Conservation (phyloP, 1,140 invertebrate species). For the Monomorium pharaonis region DNA sequence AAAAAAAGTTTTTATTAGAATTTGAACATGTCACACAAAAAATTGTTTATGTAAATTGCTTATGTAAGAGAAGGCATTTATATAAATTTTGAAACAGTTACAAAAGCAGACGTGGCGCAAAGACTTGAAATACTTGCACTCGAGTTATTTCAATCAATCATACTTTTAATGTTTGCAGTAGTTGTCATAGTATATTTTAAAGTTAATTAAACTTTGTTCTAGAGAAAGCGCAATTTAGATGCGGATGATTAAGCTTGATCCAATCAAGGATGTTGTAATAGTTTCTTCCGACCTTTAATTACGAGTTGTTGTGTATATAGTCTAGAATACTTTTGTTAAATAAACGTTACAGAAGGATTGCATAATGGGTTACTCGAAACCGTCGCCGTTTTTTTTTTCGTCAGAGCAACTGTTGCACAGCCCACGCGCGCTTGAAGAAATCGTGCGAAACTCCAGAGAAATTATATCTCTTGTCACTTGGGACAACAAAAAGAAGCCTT, state of each 20-base stretch:
- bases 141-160: neutral
- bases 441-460: conserved; percentile 31
- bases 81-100: neutral
- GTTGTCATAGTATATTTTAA: neutral
- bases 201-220: conserved; percentile 1
- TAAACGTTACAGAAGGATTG: conserved; percentile 39
- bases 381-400: neutral
- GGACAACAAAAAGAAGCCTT: neutral
- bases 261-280: conserved; percentile 24
- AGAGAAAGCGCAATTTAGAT: conserved; percentile 48
- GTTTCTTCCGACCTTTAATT: conserved; percentile 13
- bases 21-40: neutral
- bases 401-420: neutral
- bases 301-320: conserved; percentile 59
- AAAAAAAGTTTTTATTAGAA: conserved; percentile 7
- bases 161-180: neutral
- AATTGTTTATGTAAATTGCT: neutral
- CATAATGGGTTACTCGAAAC: conserved; percentile 12
- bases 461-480: conserved; percentile 13
- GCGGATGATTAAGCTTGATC: neutral
- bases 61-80: neutral
- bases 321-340: conserved; percentile 39
- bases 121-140: neutral
- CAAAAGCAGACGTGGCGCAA: neutral
- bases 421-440: neutral